Base-by-base conservation (phyloP, 2,888 invertebrate genomes). In the Eilema caniola region DNA sequence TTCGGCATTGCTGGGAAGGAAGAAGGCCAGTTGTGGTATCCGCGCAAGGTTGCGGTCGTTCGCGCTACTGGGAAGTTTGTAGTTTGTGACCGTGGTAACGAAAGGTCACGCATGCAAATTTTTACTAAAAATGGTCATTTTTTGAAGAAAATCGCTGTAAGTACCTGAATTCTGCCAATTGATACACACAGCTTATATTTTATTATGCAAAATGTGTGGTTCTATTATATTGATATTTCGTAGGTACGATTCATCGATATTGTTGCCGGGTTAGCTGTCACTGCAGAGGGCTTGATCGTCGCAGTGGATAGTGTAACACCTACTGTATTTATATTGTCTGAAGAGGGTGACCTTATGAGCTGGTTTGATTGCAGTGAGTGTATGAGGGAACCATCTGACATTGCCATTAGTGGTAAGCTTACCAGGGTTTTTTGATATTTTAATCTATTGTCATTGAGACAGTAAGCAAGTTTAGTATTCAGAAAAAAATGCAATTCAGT, bases 341-440 rank as follows among this genome's bases (percentile, higher is more conserved):
- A 99, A 92, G 97, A 97, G 82, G 99, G 99, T 28, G 98, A 99
- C 86, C 96, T 99, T 84, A 96, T 99, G 85, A 97, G 98, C 89
- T 99, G 99, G 99, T 99, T 99, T 90, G 99, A 99, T 93, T 99
- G 99, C 95, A 98, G 98, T 90, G 98, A 99, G 92, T 98, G 98
- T 92, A 99, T 99, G 99, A 96, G 99, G 82, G 99, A 99, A 92
- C 99, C 99, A 24, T 99, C 99, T 66, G 99, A 99, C 92, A 99
- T 99, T 88, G 99, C 99, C 78, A 98, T 99, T 87, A 98, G 97
- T 94, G 98, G 98, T 97, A 94, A 95, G 93, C 31, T 20, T 47
- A n/a, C 20, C 2, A 10, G 41, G 57, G 14, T 53, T 61, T 53
- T 25, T 47, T 10, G 47, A 41, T n/a, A 20, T 23, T 2, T 14